A percentile compares a stretch with the other conserved stretches of the same genome.
Conservation (phyloP, 2,113 vertebrate genomes). For the Ceyx melanurus region DNA sequence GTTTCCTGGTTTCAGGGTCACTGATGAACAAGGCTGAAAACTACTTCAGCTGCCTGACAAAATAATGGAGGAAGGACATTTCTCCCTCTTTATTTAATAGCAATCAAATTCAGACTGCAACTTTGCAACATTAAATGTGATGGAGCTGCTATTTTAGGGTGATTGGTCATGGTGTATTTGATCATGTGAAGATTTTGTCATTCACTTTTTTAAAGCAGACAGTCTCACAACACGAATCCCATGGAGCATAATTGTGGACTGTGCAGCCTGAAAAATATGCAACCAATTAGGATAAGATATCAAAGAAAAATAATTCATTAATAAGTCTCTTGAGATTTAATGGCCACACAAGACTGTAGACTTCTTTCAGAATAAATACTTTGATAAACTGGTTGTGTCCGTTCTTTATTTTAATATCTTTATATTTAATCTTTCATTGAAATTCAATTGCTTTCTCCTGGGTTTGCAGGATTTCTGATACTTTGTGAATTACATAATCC, state of each 20-base stretch:
- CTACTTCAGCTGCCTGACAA: neutral
- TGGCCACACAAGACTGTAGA: neutral
- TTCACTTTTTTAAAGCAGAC: neutral
- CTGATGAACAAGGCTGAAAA: neutral
- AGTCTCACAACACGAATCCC: neutral
- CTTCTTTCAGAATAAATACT: constrained; percentile 18
- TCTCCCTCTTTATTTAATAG: neutral
- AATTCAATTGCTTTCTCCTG: constrained; percentile 4
- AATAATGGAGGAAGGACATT: neutral
- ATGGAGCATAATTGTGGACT: neutral
- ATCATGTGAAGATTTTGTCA: neutral
- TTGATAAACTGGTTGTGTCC: neutral
- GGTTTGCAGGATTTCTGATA: neutral
- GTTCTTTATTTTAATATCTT: neutral
- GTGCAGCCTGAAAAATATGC: neutral
- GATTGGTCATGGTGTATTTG: neutral
- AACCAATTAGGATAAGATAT: constrained; percentile 5
- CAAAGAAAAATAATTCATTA: constrained; percentile 9
- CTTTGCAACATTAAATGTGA: neutral
- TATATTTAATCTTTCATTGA: neutral
- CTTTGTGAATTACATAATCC: neutral
- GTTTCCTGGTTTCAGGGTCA: neutral
- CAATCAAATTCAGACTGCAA: neutral
- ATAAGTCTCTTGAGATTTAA: constrained; percentile 20
- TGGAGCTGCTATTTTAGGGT: neutral